Conservation (phyloP, 2,797 vertebrate genomes). For the Phoeniculus purpureus region DNA sequence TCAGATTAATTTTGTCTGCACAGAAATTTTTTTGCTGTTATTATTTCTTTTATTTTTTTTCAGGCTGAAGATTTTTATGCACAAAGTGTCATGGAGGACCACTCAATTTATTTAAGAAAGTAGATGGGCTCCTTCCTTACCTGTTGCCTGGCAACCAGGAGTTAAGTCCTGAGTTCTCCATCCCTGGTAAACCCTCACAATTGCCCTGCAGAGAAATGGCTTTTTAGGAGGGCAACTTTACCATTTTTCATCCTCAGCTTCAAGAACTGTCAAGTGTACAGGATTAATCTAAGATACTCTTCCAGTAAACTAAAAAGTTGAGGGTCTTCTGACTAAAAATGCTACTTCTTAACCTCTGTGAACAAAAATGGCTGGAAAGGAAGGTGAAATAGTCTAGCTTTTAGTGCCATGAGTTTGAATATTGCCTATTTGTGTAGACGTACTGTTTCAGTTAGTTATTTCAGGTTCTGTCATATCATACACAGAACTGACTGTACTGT, state of each 20-base stretch:
- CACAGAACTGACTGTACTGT: not conserved
- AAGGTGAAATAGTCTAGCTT: not conserved
- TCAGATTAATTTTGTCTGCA: not conserved
- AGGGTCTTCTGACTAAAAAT: not conserved
- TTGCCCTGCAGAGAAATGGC: not conserved
- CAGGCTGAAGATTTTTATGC: not conserved
- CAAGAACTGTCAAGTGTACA: not conserved
- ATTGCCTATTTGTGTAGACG: not conserved
- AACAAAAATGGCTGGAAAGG: not conserved
- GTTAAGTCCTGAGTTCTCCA: not conserved
- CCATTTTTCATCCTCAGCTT: slow-evolving; percentile 8
- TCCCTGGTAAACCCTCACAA: not conserved
- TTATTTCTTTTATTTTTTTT: not conserved
- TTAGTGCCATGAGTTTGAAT: not conserved
- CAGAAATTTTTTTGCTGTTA: not conserved
- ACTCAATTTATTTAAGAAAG: not conserved
- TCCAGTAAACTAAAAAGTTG: not conserved
- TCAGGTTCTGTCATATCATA: not conserved
- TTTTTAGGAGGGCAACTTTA: slow-evolving; percentile 13
- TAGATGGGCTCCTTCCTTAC: not conserved
- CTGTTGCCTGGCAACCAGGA: slow-evolving; percentile 28
- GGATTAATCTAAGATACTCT: not conserved
- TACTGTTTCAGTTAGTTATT: not conserved
- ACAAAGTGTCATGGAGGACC: not conserved
- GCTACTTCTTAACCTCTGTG: not conserved